phyloP scores from a whole-genome alignment of 2,888 invertebrate species.

The Erebia ligea region DNA sequence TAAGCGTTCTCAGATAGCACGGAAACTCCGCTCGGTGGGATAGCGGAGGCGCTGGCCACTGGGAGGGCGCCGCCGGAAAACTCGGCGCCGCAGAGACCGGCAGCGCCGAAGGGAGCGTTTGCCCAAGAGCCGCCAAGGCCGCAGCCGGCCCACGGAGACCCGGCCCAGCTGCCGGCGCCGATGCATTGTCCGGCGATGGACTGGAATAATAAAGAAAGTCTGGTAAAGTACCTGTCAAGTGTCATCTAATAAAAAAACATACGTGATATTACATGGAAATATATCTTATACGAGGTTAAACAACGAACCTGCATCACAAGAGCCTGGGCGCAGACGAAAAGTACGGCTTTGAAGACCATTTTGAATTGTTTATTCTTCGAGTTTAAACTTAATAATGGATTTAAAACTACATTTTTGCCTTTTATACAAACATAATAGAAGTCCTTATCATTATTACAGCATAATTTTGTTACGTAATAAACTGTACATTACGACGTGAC shows the following conservation, averaged over 20 bases:
- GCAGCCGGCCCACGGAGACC: neutral
- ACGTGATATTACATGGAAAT: neutral
- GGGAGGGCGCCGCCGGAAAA: constrained; percentile 44
- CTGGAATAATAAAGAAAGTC: constrained; percentile 32
- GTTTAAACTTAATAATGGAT: constrained; percentile 23
- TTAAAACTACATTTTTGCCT: neutral
- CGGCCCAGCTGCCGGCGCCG: constrained; percentile 16
- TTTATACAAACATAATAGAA: constrained; percentile 4
- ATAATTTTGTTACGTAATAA: neutral
- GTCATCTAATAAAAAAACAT: neutral
- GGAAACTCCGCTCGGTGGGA: constrained; percentile 46
- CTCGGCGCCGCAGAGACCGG: constrained; percentile 25
- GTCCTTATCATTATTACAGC: neutral
- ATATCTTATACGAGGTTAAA: no score
- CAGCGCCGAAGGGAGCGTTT: constrained; percentile 1
- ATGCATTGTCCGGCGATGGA: constrained; percentile 43
- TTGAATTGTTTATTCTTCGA: constrained; percentile 15
- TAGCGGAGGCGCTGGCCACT: constrained; percentile 49
- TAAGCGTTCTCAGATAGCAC: constrained; percentile 51
- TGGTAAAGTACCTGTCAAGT: neutral
- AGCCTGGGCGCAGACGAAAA: constrained; percentile 47
- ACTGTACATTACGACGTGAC: neutral
- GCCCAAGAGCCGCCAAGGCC: neutral
- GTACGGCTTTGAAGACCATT: constrained; percentile 43
- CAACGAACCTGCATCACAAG: constrained; percentile 17